Evolutionary conservation across 2,113 vertebrate species (phyloP).

Genomic region (Paralichthys olivaceus): DNA sequence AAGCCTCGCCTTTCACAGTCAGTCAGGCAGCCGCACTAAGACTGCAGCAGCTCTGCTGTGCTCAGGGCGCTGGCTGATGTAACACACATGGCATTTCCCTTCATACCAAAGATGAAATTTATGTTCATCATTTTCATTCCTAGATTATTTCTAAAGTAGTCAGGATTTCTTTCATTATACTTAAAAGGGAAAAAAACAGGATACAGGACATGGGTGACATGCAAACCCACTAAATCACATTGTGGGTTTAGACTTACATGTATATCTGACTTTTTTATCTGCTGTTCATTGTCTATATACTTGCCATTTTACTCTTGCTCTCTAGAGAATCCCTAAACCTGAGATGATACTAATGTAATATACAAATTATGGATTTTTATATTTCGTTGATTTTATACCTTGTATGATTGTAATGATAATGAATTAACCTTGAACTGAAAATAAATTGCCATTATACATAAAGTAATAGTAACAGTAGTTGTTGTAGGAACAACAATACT

Average conservation of each 20-base stretch:
- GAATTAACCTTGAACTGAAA: background rate
- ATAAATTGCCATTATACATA: background rate
- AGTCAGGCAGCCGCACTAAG: constrained; percentile 51
- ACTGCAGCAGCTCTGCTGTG: constrained; percentile 48
- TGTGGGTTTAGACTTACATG: background rate
- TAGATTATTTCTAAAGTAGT: constrained; percentile 30
- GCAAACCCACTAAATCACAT: constrained; percentile 7
- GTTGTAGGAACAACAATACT: background rate
- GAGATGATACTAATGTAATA: background rate
- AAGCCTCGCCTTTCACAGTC: constrained; percentile 67
- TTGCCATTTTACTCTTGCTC: background rate
- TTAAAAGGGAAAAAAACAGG: background rate
- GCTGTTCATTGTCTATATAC: background rate
- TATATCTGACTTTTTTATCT: no score
- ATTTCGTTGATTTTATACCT: background rate
- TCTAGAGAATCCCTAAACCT: background rate
- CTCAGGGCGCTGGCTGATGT: constrained; percentile 34
- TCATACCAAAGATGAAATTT: constrained; percentile 27
- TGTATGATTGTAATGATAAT: background rate
- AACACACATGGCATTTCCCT: constrained; percentile 42
- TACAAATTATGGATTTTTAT: background rate
- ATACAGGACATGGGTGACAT: constrained; percentile 17
- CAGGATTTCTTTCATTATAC: constrained; percentile 27
- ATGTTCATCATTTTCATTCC: constrained; percentile 28
- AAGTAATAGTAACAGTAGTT: background rate